A percentile compares a stretch with the other conserved stretches of the same genome.
Evolutionary conservation across 1,140 invertebrate species (phyloP).

Genomic region (Drosophila eugracilis): DNA sequence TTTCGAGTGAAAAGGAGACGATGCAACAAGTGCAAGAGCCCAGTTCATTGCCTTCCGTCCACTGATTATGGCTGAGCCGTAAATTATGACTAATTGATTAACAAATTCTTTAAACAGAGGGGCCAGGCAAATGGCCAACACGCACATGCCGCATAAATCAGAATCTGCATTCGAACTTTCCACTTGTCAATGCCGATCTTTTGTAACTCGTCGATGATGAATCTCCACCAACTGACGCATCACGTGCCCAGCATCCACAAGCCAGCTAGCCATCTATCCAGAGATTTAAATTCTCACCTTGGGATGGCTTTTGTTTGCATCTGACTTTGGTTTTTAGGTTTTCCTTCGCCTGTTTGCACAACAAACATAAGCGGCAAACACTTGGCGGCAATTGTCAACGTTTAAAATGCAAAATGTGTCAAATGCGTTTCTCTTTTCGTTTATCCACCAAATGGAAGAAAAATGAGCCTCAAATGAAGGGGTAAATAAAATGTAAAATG

Average conservation of each 20-base stretch:
- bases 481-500: conserved; percentile 70
- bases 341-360: conserved; percentile 53
- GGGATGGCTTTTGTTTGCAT: conserved; percentile 46
- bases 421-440: conserved; percentile 71
- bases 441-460: conserved; percentile 51
- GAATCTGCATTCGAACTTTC: conserved; percentile 52
- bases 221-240: conserved; percentile 31
- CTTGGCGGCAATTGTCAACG: conserved; percentile 74
- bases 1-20: conserved; percentile 19
- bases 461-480: conserved; percentile 70
- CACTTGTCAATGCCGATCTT: conserved; percentile 56
- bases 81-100: conserved; percentile 83
- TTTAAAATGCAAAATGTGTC: conserved; percentile 81
- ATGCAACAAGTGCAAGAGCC: conserved; percentile 72
- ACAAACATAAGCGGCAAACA: conserved; percentile 60
- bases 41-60: conserved; percentile 69
- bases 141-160: conserved; percentile 67
- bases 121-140: conserved; percentile 42
- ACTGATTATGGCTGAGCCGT: conserved; percentile 70
- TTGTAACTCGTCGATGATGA: conserved; percentile 50
- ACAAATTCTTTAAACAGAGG: conserved; percentile 63
- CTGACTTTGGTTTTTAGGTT: conserved; percentile 39
- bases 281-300: conserved; percentile 29
- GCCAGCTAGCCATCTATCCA: conserved; percentile 28
- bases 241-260: conserved; percentile 77